Base-by-base conservation (phyloP, 1,140 invertebrate genomes). In the Chlorops oryzae region DNA sequence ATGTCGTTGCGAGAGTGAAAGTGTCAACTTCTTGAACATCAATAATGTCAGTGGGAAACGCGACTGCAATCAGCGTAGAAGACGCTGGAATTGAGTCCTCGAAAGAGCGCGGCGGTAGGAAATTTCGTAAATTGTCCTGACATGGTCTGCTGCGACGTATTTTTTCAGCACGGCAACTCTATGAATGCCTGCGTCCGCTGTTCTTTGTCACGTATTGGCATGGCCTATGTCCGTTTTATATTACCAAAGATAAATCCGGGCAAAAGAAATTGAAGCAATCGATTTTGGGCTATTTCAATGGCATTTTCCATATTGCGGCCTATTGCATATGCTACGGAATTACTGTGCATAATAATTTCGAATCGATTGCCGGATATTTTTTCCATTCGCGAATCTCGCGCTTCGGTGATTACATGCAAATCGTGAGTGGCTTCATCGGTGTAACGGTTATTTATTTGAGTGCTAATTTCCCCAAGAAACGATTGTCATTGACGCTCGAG, bases 381-480 rank as follows among this genome's bases (percentile, higher is more conserved):
- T 70, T 70, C 52, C 60, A 62, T 5, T 63, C 66, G 1, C 48
- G 53, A 2, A 62, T 70, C 13, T 66, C 67, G 3, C 62, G 60
- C 9, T 63, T 71, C 32, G 68, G 67, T 5, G 68, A 71, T 27
- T 54, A 63, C 41, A 56, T 71, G 59, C 68, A 71, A 51, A 60
- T 70, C 23, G 47, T 68, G 1, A 71, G 60, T 37, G 67, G 67
- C 3, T 58, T 70, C 7, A 65, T 71, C 40, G 68, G 68, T 9
- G 60, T 71, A 18, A 63, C 60, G n/a, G 60, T 70, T 20, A 70
- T 71, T 28, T 71, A 65, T 49, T 34, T 70, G 27, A 58, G 63
- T 0, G 57, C 65, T 20, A 62, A 70, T 1, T 52, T 68, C 18
- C 64, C 67, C 0, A 70, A 67, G 17, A 58, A 66, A 42, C 58